Evolutionary conservation across 2,113 vertebrate genomes (phyloP).

Genomic region (Nothobranchius furzeri): DNA sequence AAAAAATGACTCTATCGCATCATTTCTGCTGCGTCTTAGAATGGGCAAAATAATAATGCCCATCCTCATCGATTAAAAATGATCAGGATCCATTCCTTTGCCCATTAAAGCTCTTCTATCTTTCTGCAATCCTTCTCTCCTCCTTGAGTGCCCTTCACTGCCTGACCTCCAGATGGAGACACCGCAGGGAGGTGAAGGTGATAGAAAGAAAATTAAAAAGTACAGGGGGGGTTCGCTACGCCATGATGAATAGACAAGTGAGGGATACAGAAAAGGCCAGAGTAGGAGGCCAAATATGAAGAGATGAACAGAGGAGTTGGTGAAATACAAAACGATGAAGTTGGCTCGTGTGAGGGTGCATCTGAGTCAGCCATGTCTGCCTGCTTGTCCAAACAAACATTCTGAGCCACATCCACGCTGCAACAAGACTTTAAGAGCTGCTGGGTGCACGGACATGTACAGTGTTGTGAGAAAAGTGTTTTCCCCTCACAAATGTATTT

Average conservation of each 20-base stretch:
- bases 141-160: slow-evolving; percentile 73
- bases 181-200: slow-evolving; percentile 70
- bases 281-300: slow-evolving; percentile 55
- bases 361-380: slow-evolving; percentile 51
- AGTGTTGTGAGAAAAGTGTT: too few species aligned
- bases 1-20: too few species aligned
- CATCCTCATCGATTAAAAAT: slow-evolving; percentile 19
- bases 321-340: slow-evolving; percentile 40
- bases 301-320: slow-evolving; percentile 37
- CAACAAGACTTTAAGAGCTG: slow-evolving; percentile 44
- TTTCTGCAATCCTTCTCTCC: slow-evolving; percentile 23
- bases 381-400: slow-evolving; percentile 35
- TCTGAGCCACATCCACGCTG: slow-evolving; percentile 12
- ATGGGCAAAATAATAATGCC: not conserved
- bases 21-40: too few species aligned
- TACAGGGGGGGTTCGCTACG: slow-evolving; percentile 62
- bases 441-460: slow-evolving; percentile 1
- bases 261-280: slow-evolving; percentile 41
- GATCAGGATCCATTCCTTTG: slow-evolving; percentile 3
- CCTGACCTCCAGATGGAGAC: slow-evolving; percentile 83
- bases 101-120: slow-evolving; percentile 1
- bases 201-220: slow-evolving; percentile 80
- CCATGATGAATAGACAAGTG: slow-evolving; percentile 60
- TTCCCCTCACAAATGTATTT: too few species aligned
- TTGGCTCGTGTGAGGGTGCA: slow-evolving; percentile 40